A percentile compares a stretch with the other conserved stretches of the same genome.
Evolutionary conservation across 2,888 invertebrate genomes (phyloP).

Genomic region (Chrysopilus asiliformis): DNA sequence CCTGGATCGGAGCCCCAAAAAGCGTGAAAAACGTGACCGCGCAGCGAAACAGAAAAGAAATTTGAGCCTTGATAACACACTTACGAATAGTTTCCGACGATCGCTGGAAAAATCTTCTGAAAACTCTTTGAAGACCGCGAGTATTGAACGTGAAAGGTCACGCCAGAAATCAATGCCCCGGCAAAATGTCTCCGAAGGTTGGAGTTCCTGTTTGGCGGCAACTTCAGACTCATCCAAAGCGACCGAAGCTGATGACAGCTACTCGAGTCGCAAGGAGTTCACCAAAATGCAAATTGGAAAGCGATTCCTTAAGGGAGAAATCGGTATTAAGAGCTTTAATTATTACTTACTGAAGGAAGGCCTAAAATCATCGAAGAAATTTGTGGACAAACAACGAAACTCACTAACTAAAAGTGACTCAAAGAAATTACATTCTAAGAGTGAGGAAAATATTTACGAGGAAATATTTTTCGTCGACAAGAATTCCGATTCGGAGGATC

Average conservation of each 20-base stretch:
- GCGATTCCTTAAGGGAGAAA: conserved; percentile 33
- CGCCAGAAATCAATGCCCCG: conserved; percentile 15
- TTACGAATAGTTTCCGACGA: conserved; percentile 11
- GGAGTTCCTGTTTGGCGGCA: conserved; percentile 15
- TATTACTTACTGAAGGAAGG: conserved; percentile 36
- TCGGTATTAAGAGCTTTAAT: conserved; percentile 36
- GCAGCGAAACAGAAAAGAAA: conserved; percentile 30
- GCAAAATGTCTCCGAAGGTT: conserved; percentile 15
- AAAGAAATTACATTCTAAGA: conserved; percentile 26
- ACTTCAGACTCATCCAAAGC: conserved; percentile 14
- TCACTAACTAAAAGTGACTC: conserved; percentile 14
- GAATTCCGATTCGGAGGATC: conserved; percentile 20
- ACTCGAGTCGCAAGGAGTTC: conserved; percentile 16
- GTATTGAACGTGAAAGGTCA: conserved; percentile 10
- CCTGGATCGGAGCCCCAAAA: conserved; percentile 15
- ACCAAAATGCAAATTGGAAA: conserved; percentile 32
- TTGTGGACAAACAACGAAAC: conserved; percentile 27
- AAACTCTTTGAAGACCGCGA: conserved; percentile 11
- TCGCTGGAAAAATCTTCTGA: conserved; percentile 14
- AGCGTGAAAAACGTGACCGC: conserved; percentile 23
- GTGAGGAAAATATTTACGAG: conserved; percentile 36
- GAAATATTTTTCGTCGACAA: conserved; percentile 34
- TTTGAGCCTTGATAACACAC: conserved; percentile 26
- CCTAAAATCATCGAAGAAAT: conserved; percentile 31
- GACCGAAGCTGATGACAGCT: conserved; percentile 17